A percentile compares a stretch with the other conserved stretches of the same genome.
Evolutionary conservation across 2,888 invertebrate species (phyloP).

Genomic region (Drosophila neotestacea): DNA sequence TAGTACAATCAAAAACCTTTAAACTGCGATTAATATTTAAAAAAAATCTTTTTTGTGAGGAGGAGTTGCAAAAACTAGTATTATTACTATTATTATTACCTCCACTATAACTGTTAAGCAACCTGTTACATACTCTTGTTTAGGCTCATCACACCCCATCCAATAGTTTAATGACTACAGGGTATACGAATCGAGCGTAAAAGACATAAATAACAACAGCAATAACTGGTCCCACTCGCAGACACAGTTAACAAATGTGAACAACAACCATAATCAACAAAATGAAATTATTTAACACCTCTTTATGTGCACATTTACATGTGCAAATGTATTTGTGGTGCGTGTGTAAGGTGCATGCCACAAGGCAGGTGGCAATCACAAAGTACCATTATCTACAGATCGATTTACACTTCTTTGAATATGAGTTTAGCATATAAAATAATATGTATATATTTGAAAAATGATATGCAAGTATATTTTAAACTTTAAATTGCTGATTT

Average conservation of each 20-base stretch:
- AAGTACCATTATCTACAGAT: neutral
- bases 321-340: neutral
- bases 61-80: no score
- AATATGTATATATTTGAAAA: no score
- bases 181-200: constrained; percentile 37
- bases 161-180: constrained; percentile 1
- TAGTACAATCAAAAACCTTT: no score
- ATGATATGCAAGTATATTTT: no score
- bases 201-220: constrained; percentile 39
- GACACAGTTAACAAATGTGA: constrained; percentile 16
- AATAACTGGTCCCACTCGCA: constrained; percentile 7
- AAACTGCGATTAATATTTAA: no score
- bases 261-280: constrained; percentile 28
- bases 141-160: neutral
- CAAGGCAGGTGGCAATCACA: constrained; percentile 18
- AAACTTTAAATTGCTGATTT: no score
- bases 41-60: no score
- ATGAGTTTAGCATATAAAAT: neutral
- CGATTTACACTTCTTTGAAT: neutral
- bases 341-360: constrained; percentile 43
- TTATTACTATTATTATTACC: no score
- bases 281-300: constrained; percentile 63
- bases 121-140: neutral
- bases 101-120: no score
- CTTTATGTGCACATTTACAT: constrained; percentile 24